Evolutionary conservation across 2,797 vertebrate genomes (phyloP).

Genomic region (Danionella dracula): DNA sequence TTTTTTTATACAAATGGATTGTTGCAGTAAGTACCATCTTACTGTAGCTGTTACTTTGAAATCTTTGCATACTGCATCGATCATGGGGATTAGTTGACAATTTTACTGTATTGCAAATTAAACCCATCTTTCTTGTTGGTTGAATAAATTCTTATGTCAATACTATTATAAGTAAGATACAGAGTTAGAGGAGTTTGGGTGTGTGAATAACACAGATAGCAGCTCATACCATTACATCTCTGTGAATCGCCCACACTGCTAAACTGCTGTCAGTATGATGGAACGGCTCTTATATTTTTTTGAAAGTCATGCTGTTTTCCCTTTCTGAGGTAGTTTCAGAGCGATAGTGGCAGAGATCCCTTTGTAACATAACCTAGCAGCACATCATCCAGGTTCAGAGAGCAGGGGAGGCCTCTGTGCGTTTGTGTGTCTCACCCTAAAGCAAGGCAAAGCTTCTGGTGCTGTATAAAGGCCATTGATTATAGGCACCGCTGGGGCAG

Average conservation of each 20-base stretch:
- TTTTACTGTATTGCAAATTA: too few relatives aligned
- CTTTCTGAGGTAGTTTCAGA: conserved; percentile 4
- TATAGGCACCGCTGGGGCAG: conserved; percentile 25
- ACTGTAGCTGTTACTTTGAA: too few relatives aligned
- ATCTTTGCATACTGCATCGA: too few relatives aligned
- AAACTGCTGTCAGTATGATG: conserved; percentile 16
- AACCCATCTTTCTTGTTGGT: too few relatives aligned
- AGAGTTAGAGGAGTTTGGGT: neutral
- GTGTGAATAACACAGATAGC: neutral
- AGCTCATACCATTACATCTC: neutral
- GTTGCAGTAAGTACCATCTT: too few relatives aligned
- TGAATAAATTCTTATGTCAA: too few relatives aligned
- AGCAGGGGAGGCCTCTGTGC: neutral
- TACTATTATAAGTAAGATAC: too few relatives aligned
- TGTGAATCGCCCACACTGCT: neutral
- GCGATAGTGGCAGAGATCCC: conserved; percentile 12
- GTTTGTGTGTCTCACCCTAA: neutral
- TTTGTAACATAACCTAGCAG: conserved; percentile 10
- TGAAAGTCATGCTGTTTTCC: neutral
- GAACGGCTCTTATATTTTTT: neutral
- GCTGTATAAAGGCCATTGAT: conserved; percentile 35
- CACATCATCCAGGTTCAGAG: conserved; percentile 26
- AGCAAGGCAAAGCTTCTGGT: conserved; percentile 19
- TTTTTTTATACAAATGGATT: too few relatives aligned
- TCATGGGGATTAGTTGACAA: too few relatives aligned